A percentile compares a stretch with the other conserved stretches of the same genome.
These are phyloP conservation scores for Phrynocephalus vlangalii DNA, from an alignment of 2,797 vertebrate species.

Conservation along the genomic window DNA sequence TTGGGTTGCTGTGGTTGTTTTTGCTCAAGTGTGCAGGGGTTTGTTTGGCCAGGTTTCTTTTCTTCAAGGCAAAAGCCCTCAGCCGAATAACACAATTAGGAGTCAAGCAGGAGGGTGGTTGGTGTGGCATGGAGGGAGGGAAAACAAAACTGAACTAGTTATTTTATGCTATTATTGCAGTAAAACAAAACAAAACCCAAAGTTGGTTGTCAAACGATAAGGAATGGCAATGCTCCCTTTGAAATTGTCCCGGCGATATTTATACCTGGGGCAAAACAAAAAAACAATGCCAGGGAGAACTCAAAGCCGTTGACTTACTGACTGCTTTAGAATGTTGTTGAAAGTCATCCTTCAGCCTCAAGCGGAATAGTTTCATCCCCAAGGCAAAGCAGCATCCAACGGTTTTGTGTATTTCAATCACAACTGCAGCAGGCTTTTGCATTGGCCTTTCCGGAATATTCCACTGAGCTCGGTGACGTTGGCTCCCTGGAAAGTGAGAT, in stretches of 20 bases:
- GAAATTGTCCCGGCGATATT: background rate
- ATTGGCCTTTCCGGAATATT: background rate
- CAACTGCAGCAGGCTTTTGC: background rate
- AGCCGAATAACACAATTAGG: constrained; percentile 10
- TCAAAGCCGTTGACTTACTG: background rate
- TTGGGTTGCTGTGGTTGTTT: background rate
- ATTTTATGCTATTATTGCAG: background rate
- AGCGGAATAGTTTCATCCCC: background rate
- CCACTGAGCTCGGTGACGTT: background rate
- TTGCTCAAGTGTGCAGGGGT: background rate
- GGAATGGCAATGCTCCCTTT: background rate
- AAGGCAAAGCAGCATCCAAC: background rate
- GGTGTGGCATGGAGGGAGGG: too few species aligned
- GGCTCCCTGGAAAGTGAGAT: background rate
- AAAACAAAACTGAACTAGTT: background rate
- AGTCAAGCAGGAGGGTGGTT: background rate
- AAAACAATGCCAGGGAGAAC: background rate
- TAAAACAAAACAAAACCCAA: background rate
- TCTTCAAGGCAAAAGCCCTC: background rate
- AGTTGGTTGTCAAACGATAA: background rate
- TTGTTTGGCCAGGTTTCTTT: background rate
- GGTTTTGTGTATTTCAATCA: background rate
- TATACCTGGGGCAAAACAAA: background rate
- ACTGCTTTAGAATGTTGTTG: background rate
- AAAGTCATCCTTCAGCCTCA: background rate